These are phyloP conservation scores for Rotaria socialis DNA, from an alignment of 2,888 invertebrate genomes.

Conservation along the genomic window DNA sequence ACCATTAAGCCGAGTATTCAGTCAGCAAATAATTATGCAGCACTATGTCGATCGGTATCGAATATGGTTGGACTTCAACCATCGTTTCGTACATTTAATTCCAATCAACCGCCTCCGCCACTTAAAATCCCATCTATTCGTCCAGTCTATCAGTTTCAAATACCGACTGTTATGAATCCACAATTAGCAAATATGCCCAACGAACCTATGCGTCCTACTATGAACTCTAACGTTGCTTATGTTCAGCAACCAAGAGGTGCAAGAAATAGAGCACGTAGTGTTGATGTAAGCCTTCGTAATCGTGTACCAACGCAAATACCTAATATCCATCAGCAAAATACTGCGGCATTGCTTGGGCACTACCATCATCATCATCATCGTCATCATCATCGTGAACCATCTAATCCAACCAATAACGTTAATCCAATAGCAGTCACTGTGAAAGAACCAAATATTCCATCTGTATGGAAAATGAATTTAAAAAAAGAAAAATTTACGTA, in stretches of 20 bases:
- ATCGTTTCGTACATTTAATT: background rate
- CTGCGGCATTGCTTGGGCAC: background rate
- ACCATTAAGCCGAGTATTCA: background rate
- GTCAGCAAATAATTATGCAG: background rate
- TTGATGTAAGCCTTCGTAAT: background rate
- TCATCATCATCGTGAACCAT: background rate
- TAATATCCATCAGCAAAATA: background rate
- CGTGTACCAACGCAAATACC: background rate
- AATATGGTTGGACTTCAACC: background rate
- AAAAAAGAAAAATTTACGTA: no score
- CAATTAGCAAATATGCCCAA: background rate
- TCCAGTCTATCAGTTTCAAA: background rate
- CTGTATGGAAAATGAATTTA: background rate
- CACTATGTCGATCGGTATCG: background rate
- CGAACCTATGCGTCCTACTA: background rate
- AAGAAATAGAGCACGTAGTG: background rate
- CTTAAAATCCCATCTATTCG: background rate
- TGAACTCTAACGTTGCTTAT: background rate
- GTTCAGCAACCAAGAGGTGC: background rate
- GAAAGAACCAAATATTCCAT: background rate
- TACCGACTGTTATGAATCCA: background rate
- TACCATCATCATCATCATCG: background rate
- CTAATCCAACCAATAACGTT: background rate
- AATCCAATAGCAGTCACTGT: background rate
- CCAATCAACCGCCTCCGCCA: background rate